phyloP scores from a whole-genome alignment of 2,797 vertebrate genomes.

The Typhlichthys eigenmanni region DNA sequence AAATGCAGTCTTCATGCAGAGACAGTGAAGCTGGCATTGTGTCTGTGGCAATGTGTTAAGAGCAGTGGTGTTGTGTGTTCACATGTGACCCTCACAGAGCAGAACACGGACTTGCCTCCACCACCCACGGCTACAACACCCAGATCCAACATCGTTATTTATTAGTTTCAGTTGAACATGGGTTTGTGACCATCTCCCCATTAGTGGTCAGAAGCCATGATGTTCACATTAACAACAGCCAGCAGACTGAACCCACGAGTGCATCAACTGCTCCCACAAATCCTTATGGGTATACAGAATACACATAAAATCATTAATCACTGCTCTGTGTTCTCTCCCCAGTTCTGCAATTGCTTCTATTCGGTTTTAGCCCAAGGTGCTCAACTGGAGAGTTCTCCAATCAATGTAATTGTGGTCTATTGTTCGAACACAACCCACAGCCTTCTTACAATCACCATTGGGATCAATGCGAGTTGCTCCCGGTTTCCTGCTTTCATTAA shows the following conservation, averaged over 20 bases:
- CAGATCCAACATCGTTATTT: background rate
- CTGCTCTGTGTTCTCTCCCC: constrained; percentile 54
- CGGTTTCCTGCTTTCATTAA: constrained; percentile 38
- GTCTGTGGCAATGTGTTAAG: background rate
- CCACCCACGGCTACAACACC: background rate
- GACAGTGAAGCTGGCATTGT: constrained; percentile 12
- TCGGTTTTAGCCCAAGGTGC: constrained; percentile 50
- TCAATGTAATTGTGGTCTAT: constrained; percentile 76
- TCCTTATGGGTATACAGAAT: constrained; percentile 63
- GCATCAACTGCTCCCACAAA: constrained; percentile 65
- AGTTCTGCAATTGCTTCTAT: constrained; percentile 60
- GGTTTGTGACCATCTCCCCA: constrained; percentile 11
- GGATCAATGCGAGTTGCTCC: constrained; percentile 53
- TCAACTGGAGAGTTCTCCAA: constrained; percentile 66
- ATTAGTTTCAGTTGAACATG: background rate
- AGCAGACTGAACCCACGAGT: too few species aligned
- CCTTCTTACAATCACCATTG: constrained; percentile 53
- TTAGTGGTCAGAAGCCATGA: constrained; percentile 4
- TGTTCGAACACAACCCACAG: constrained; percentile 62
- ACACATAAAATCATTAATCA: constrained; percentile 59
- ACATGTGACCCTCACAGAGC: constrained; percentile 3
- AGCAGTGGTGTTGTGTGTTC: background rate
- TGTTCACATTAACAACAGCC: too few species aligned
- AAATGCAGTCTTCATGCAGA: constrained; percentile 33
- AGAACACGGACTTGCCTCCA: constrained; percentile 7